Percentiles rank a stretch among this genome's conserved stretches.
Conservation (phyloP, 1,140 invertebrate genomes). For the Leptopilina boulardi region DNA sequence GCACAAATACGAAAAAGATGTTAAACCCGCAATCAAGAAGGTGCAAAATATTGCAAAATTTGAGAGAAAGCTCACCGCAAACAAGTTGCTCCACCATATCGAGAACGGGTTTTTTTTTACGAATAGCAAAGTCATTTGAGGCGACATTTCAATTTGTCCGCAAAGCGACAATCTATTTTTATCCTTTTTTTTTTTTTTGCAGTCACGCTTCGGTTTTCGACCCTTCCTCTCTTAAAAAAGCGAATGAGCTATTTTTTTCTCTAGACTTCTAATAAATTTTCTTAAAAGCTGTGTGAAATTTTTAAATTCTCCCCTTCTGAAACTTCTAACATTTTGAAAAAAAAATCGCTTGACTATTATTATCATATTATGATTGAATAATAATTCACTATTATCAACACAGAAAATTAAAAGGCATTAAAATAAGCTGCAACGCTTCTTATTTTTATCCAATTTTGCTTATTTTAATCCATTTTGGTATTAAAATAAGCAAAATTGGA, state of each 20-base stretch:
- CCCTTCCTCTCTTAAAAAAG: not conserved
- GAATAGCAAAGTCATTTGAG: conserved; percentile 15
- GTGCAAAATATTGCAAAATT: conserved; percentile 32
- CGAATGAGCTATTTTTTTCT: not conserved
- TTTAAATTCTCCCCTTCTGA: too few species aligned
- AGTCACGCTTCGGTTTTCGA: not conserved
- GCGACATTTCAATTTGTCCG: conserved; percentile 28
- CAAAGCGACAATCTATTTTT: conserved; percentile 27
- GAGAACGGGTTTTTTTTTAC: conserved; percentile 12
- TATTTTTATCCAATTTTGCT: too few species aligned
- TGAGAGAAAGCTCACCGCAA: conserved; percentile 29
- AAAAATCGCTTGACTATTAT: too few species aligned
- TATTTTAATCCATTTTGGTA: too few species aligned
- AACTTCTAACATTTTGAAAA: too few species aligned
- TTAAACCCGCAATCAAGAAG: conserved; percentile 4
- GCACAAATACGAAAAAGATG: not conserved
- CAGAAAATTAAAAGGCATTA: too few species aligned
- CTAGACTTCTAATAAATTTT: not conserved
- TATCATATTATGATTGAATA: too few species aligned
- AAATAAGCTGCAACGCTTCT: too few species aligned
- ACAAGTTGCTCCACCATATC: not conserved
- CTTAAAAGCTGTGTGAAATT: not conserved
- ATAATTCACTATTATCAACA: too few species aligned
- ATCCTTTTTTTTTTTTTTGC: not conserved
- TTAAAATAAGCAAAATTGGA: too few species aligned